phyloP scores from a whole-genome alignment of 2,797 vertebrate genomes.

The Manis javanica region DNA sequence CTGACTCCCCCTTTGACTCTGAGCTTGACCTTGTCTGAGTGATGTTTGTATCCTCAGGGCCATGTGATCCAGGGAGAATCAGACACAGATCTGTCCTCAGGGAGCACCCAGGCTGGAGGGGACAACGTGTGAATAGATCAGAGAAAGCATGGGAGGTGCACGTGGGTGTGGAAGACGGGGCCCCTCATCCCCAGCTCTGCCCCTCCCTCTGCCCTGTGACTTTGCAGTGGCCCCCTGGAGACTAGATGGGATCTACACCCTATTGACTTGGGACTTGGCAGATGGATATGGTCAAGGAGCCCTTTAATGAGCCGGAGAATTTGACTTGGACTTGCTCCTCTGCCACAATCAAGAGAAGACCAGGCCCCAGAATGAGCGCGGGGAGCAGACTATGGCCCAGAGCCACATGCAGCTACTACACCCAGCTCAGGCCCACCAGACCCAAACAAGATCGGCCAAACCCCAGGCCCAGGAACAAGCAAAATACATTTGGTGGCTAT shows the following conservation, averaged over 20 bases:
- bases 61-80: neutral
- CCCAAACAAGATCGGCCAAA: neutral
- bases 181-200: accelerated
- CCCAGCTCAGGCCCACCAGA: neutral
- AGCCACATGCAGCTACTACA: neutral
- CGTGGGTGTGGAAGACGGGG: accelerated
- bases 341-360: neutral
- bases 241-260: neutral
- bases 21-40: neutral
- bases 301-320: accelerated
- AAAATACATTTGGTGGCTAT: accelerated
- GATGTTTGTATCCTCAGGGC: too few relatives aligned
- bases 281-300: accelerated
- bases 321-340: neutral
- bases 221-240: neutral
- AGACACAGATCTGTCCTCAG: accelerated
- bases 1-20: too few relatives aligned
- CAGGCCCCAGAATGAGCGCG: accelerated
- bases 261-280: accelerated
- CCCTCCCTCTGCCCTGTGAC: neutral
- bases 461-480: neutral
- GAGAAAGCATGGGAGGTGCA: neutral
- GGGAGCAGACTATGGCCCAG: neutral
- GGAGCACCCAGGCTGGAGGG: too few relatives aligned
- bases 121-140: accelerated